phyloP scores from a whole-genome alignment of 2,113 vertebrate genomes.

The Atrichornis clamosus region DNA sequence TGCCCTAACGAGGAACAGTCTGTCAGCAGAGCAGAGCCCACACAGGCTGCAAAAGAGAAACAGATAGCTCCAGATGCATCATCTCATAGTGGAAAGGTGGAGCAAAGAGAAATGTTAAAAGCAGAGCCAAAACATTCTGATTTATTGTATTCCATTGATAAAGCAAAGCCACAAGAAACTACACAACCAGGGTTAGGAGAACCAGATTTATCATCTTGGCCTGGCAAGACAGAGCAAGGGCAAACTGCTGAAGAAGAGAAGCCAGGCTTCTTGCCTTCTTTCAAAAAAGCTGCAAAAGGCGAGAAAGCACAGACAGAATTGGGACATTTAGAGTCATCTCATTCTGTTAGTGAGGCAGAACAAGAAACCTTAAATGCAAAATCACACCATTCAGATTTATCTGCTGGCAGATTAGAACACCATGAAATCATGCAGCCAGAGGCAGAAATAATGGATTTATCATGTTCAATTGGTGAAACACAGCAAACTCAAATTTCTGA shows the following conservation, averaged over 20 bases:
- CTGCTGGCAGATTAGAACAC: neutral
- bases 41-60: neutral
- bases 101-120: neutral
- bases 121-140: neutral
- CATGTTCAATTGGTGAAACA: neutral
- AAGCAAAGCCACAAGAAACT: neutral
- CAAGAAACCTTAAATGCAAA: neutral
- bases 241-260: neutral
- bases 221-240: neutral
- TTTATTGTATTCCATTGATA: neutral
- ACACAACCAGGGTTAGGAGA: neutral
- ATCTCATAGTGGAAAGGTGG: neutral
- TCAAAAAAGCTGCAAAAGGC: neutral
- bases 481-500: neutral
- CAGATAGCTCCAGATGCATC: neutral
- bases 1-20: neutral
- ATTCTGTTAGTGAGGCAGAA: neutral
- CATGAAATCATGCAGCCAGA: neutral
- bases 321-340: neutral
- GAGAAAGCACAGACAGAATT: neutral
- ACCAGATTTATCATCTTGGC: neutral
- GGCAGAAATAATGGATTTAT: conserved; percentile 11
- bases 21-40: neutral
- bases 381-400: neutral
- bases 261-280: neutral